These are phyloP conservation scores for Xiphophorus hellerii DNA, from an alignment of 2,113 vertebrate genomes.

Conservation along the genomic window DNA sequence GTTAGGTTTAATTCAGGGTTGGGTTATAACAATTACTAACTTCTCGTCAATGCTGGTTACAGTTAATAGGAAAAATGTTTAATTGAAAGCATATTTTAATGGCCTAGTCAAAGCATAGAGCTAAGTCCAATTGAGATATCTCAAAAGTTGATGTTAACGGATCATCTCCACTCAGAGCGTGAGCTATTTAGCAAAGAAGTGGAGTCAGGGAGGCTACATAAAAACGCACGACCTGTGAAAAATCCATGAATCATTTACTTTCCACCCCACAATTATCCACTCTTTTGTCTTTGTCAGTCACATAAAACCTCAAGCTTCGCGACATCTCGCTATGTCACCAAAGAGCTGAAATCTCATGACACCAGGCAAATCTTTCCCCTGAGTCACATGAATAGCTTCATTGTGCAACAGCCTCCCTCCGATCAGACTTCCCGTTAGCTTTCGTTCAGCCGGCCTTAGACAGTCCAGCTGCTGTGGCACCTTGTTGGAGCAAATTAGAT, in stretches of 20 bases:
- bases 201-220: neutral
- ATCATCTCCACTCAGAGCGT: no score
- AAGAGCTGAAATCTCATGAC: conserved; percentile 51
- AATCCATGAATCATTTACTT: neutral
- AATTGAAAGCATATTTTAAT: neutral
- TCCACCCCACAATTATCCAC: neutral
- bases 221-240: neutral
- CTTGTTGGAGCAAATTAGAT: conserved; percentile 63
- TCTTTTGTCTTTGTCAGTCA: neutral
- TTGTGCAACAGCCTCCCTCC: conserved; percentile 60
- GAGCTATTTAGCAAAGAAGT: no score
- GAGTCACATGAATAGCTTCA: conserved; percentile 64
- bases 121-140: no score
- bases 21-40: no score
- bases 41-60: neutral
- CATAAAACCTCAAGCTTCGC: neutral
- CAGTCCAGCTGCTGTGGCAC: conserved; percentile 38
- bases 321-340: neutral
- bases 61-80: neutral
- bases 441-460: conserved; percentile 35
- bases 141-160: no score
- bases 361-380: conserved; percentile 8
- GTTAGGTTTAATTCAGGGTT: neutral
- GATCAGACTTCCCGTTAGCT: conserved; percentile 22
- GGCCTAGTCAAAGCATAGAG: no score